Percentiles rank a stretch among this genome's conserved stretches.
Evolutionary conservation across 2,113 vertebrate species (phyloP).

Genomic region (Cardinalis cardinalis): DNA sequence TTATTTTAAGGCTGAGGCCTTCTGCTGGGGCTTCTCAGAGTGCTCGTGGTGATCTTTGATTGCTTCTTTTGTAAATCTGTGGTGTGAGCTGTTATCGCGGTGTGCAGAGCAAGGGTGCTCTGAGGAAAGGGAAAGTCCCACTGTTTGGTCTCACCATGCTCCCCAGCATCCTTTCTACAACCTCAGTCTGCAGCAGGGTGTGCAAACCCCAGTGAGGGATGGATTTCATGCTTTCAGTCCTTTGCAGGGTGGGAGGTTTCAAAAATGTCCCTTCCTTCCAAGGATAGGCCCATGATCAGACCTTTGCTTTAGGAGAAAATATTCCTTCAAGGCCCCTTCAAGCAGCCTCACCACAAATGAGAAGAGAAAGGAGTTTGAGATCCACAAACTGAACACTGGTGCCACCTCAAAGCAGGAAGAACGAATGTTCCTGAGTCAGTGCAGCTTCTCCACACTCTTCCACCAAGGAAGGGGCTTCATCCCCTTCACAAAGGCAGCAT

Average conservation of each 20-base stretch:
- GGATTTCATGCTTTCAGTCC: not conserved
- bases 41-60: slow-evolving; percentile 35
- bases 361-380: not conserved
- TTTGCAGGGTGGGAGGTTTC: not conserved
- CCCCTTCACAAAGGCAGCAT: not conserved
- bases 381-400: not conserved
- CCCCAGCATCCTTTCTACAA: not conserved
- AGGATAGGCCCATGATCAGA: not conserved
- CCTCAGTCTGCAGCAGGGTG: not conserved
- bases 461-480: not conserved
- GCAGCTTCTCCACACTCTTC: not conserved
- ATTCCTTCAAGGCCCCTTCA: not conserved
- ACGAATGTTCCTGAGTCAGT: not conserved
- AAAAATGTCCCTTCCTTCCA: not conserved
- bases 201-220: not conserved
- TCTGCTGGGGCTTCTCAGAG: slow-evolving; percentile 12
- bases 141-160: not conserved
- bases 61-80: slow-evolving; percentile 17
- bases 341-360: not conserved
- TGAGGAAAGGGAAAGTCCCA: not conserved
- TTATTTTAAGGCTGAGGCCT: slow-evolving; percentile 60
- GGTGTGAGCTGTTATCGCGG: fast-evolving
- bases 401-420: not conserved
- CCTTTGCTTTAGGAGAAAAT: not conserved
- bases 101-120: not conserved